Percentiles rank a stretch among this genome's conserved stretches.
Conservation (phyloP, 2,797 vertebrate genomes). For the Lagodon rhomboides region DNA sequence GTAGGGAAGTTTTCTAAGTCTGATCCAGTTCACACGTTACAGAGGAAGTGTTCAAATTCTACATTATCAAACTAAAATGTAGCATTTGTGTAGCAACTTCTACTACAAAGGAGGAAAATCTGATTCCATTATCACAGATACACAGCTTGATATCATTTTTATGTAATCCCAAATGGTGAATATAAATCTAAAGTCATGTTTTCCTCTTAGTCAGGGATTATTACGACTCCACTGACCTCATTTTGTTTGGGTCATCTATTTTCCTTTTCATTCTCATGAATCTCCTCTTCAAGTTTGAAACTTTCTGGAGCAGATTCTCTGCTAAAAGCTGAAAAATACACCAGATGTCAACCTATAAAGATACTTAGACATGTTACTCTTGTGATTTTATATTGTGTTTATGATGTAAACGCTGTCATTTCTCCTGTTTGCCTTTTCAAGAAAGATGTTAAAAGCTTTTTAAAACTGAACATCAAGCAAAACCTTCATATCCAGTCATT, state of each 20-base stretch:
- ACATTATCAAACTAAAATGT: neutral
- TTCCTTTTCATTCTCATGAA: neutral
- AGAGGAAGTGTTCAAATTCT: neutral
- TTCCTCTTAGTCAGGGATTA: neutral
- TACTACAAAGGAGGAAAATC: neutral
- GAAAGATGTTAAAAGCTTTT: neutral
- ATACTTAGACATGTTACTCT: neutral
- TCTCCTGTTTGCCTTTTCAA: neutral
- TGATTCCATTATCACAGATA: neutral
- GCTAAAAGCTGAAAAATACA: neutral
- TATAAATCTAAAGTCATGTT: neutral
- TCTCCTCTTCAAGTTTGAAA: neutral
- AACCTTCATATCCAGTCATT: neutral
- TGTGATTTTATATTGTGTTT: slow-evolving; percentile 6
- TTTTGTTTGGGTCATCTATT: neutral
- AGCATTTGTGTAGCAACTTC: neutral
- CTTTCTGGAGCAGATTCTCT: neutral
- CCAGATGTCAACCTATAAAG: neutral
- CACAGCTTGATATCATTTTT: neutral
- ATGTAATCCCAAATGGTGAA: neutral
- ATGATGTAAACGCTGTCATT: neutral
- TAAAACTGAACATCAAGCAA: neutral
- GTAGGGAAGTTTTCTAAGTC: neutral
- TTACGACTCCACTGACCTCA: neutral
- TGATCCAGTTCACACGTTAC: neutral